Conservation (phyloP, 1,140 invertebrate genomes). For the Teleogryllus occipitalis region DNA sequence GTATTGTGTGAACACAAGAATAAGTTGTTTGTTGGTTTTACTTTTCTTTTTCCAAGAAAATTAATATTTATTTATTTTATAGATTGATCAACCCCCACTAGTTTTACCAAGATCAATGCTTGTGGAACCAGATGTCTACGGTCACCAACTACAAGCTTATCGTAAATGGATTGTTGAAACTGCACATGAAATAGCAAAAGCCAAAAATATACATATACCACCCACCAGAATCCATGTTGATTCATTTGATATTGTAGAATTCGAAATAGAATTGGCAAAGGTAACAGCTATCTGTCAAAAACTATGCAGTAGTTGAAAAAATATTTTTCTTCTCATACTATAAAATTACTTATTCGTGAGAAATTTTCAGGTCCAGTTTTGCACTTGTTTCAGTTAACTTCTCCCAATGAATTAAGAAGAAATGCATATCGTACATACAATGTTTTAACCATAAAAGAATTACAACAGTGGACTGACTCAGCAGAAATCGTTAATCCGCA, state of each 20-base stretch:
- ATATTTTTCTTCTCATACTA: neutral
- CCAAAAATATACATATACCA: conserved; percentile 15
- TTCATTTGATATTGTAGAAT: conserved; percentile 44
- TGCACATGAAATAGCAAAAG: conserved; percentile 26
- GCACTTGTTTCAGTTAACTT: conserved; percentile 35
- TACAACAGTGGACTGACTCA: conserved; percentile 35
- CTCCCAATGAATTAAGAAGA: conserved; percentile 40
- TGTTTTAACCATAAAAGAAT: conserved; percentile 41
- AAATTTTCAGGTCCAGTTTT: neutral
- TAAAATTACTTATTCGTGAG: neutral
- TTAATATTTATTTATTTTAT: conserved; percentile 13
- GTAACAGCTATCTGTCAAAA: conserved; percentile 30
- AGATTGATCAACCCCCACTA: conserved; percentile 47
- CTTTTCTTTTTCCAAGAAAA: neutral
- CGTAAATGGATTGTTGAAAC: conserved; percentile 38
- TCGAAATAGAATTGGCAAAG: conserved; percentile 52
- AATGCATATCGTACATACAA: conserved; percentile 48
- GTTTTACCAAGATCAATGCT: conserved; percentile 47
- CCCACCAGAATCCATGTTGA: conserved; percentile 32
- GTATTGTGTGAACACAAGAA: too few relatives aligned
- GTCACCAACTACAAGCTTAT: conserved; percentile 40
- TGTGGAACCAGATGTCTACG: conserved; percentile 32
- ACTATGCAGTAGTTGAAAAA: neutral
- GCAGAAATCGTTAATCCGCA: conserved; percentile 18
- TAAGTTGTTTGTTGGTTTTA: neutral